A percentile compares a stretch with the other conserved stretches of the same genome.
Evolutionary conservation across 2,797 vertebrate species (phyloP).

Genomic region (Tinamus major): DNA sequence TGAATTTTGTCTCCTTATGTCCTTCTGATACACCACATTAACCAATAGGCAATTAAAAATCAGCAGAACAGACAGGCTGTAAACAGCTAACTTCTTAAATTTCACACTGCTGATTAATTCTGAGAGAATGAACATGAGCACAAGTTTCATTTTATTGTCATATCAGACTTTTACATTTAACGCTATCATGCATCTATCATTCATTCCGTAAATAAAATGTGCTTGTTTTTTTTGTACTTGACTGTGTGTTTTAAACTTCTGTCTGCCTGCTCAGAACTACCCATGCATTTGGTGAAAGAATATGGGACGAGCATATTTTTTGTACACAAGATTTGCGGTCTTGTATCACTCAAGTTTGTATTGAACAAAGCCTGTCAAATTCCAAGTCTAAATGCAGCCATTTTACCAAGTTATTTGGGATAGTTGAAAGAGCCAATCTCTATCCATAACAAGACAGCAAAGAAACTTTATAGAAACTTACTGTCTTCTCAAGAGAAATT

Average conservation of each 20-base stretch:
- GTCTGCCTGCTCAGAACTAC: not conserved
- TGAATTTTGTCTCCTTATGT: not conserved
- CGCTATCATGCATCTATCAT: not conserved
- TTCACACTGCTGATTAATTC: slow-evolving; percentile 48
- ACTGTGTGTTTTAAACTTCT: not conserved
- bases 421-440: not conserved
- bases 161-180: not conserved
- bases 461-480: not conserved
- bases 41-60: slow-evolving; percentile 23
- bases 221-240: not conserved
- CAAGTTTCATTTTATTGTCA: slow-evolving; percentile 43
- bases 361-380: not conserved
- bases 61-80: slow-evolving; percentile 24
- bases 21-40: slow-evolving; percentile 4
- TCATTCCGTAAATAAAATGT: slow-evolving; percentile 15
- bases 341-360: not conserved
- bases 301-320: not conserved
- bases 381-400: not conserved
- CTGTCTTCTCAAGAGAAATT: not conserved
- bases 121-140: slow-evolving; percentile 10
- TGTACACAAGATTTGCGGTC: not conserved
- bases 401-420: not conserved
- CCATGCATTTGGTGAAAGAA: not conserved
- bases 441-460: not conserved
- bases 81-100: slow-evolving; percentile 18